Conservation (phyloP, 2,113 vertebrate genomes). For the Smithornis capensis region DNA sequence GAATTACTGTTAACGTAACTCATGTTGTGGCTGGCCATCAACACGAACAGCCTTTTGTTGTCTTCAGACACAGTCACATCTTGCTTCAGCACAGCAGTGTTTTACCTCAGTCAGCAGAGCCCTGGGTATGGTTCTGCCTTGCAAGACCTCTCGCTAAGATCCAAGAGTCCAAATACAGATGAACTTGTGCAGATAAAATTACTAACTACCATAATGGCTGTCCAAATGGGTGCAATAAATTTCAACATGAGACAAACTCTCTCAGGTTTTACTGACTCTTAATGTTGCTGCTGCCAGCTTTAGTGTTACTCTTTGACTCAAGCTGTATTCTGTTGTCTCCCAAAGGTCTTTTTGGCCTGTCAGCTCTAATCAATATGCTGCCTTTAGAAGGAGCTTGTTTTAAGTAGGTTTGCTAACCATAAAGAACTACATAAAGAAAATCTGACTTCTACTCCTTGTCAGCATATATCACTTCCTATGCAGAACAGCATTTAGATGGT, state of each 20-base stretch:
- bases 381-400: conserved; percentile 52
- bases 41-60: background rate
- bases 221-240: conserved; percentile 67
- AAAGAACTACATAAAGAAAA: conserved; percentile 58
- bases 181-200: conserved; percentile 70
- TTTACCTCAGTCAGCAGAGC: conserved; percentile 8
- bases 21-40: background rate
- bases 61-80: background rate
- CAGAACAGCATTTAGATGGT: conserved; percentile 44
- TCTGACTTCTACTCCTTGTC: conserved; percentile 55
- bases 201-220: conserved; percentile 62
- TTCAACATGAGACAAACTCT: conserved; percentile 57
- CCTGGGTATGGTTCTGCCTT: background rate
- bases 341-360: conserved; percentile 62
- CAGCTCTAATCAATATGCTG: conserved; percentile 67
- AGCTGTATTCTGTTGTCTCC: conserved; percentile 65
- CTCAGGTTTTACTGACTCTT: conserved; percentile 67
- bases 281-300: conserved; percentile 67
- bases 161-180: conserved; percentile 56
- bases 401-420: conserved; percentile 55
- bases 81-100: background rate
- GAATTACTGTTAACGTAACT: background rate
- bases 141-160: conserved; percentile 5
- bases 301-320: conserved; percentile 66
- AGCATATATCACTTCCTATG: conserved; percentile 49